Evolutionary conservation across 2,888 invertebrate genomes (phyloP).

Genomic region (Octodonta nipae): DNA sequence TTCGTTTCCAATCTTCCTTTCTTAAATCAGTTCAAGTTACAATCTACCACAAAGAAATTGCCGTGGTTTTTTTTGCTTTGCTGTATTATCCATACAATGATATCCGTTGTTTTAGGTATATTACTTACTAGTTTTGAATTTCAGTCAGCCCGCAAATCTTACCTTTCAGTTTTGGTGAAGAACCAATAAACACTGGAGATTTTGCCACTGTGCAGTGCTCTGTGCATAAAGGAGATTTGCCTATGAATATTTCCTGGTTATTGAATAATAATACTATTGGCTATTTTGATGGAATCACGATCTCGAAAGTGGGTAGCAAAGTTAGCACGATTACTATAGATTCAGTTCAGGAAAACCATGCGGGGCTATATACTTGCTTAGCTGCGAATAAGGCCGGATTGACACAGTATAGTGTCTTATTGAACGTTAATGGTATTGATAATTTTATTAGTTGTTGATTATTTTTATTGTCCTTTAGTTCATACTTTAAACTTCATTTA

Average conservation of each 20-base stretch:
- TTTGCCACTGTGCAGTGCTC: conserved; percentile 55
- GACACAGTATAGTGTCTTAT: conserved; percentile 46
- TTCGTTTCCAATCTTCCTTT: too few species aligned
- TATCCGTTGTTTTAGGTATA: too few species aligned
- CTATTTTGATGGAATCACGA: conserved; percentile 21
- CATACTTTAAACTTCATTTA: too few species aligned
- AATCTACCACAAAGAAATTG: too few species aligned
- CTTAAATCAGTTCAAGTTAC: too few species aligned
- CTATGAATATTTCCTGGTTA: conserved; percentile 59
- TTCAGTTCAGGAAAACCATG: conserved; percentile 55
- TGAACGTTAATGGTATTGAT: conserved; percentile 57
- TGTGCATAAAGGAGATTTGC: conserved; percentile 59
- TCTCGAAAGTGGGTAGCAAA: conserved; percentile 37
- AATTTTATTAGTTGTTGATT: too few species aligned
- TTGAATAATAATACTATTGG: conserved; percentile 49
- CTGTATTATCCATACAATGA: too few species aligned
- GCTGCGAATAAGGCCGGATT: conserved; percentile 55
- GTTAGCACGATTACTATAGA: conserved; percentile 57
- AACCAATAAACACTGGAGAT: conserved; percentile 55
- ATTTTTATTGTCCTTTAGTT: too few species aligned
- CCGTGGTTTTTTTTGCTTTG: too few species aligned
- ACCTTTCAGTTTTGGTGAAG: conserved; percentile 37
- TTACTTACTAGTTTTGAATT: conserved; percentile 5
- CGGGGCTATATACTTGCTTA: conserved; percentile 62
- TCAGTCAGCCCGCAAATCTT: conserved; percentile 30